phyloP scores from a whole-genome alignment of 2,888 invertebrate species.

The Microctonus aethiopoides region DNA sequence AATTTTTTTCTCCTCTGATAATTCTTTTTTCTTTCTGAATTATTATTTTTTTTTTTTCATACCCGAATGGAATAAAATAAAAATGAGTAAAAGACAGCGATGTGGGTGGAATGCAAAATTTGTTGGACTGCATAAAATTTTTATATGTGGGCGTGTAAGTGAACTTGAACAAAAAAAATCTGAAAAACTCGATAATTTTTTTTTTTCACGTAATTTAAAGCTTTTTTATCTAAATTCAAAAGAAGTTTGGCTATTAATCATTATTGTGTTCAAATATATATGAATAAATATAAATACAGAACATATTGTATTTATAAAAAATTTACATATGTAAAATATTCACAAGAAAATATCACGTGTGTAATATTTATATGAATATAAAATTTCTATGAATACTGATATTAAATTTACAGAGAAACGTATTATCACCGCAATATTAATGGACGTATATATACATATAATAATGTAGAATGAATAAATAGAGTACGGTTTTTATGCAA shows the following conservation, averaged over 20 bases:
- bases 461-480: not conserved
- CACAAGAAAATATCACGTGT: not conserved
- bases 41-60: not conserved
- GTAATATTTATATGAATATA: not conserved
- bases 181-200: not conserved
- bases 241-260: no score
- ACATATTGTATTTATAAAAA: not conserved
- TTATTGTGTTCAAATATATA: not conserved
- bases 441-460: slow-evolving; percentile 1
- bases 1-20: not conserved
- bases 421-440: slow-evolving; percentile 38
- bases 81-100: not conserved
- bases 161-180: not conserved
- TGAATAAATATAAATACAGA: not conserved
- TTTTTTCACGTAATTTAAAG: no score
- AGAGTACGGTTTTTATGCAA: not conserved
- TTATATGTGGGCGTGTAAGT: not conserved
- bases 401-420: not conserved
- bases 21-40: not conserved
- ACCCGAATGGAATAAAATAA: not conserved
- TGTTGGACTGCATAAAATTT: not conserved
- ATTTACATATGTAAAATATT: not conserved
- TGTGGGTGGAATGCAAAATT: not conserved
- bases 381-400: slow-evolving; percentile 5
- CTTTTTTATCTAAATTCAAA: no score